Percentiles rank a stretch among this genome's conserved stretches.
Conservation (phyloP, 2,888 invertebrate genomes). For the Drosophila anceps region DNA sequence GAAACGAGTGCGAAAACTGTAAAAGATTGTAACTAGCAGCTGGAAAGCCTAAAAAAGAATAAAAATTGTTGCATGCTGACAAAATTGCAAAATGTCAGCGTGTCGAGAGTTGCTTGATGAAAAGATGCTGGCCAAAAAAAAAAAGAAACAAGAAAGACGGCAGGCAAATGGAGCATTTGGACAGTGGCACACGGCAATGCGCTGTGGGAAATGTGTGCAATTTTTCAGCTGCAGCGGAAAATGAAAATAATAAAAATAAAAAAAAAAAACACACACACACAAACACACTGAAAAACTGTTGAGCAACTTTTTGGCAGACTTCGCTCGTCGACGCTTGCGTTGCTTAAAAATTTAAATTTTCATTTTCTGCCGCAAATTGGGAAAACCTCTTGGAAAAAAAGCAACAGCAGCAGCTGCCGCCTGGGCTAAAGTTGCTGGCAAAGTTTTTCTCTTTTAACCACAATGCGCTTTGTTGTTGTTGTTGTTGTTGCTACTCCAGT, state of each 20-base stretch:
- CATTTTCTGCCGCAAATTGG: conserved; percentile 77
- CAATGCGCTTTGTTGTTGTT: conserved; percentile 47
- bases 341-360: conserved; percentile 82
- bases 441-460: conserved; percentile 61
- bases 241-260: conserved; percentile 7
- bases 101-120: conserved; percentile 27
- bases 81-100: conserved; percentile 56
- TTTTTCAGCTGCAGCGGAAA: conserved; percentile 70
- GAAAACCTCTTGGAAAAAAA: conserved; percentile 31
- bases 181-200: conserved; percentile 57
- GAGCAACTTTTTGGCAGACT: conserved; percentile 66
- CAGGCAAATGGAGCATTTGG: conserved; percentile 40
- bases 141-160: conserved; percentile 6
- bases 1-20: conserved; percentile 45
- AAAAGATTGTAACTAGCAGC: conserved; percentile 23
- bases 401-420: conserved; percentile 28
- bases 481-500: conserved; percentile 19
- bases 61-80: conserved; percentile 51
- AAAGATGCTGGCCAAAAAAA: conserved; percentile 13
- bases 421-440: conserved; percentile 47
- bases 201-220: conserved; percentile 80
- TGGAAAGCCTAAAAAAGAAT: conserved; percentile 16
- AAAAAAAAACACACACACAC: neutral
- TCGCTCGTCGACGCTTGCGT: conserved; percentile 54
- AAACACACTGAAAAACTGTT: conserved; percentile 26